Conservation (phyloP, 2,888 invertebrate genomes). For the Eucriotettix oculatus region DNA sequence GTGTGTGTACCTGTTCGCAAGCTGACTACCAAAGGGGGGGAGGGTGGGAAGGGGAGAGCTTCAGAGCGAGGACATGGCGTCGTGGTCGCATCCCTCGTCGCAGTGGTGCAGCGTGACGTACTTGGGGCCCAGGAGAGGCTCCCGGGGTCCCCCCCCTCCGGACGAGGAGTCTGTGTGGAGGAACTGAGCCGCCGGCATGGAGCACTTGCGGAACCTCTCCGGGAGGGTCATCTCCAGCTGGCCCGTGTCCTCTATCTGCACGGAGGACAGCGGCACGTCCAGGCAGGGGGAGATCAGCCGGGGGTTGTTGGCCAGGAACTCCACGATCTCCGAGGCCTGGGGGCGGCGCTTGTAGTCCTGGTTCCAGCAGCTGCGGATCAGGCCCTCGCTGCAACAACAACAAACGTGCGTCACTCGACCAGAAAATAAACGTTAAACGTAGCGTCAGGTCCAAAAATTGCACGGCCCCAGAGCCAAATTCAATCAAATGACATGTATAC, state of each 20-base stretch:
- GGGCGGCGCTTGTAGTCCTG: slow-evolving; percentile 52
- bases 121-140: slow-evolving; percentile 7
- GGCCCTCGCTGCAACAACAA: slow-evolving; percentile 42
- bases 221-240: slow-evolving; percentile 36
- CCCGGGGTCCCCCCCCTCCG: slow-evolving; percentile 4
- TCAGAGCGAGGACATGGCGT: too few relatives aligned
- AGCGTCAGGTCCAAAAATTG: too few relatives aligned
- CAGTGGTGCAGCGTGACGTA: not conserved
- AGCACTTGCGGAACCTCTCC: slow-evolving; percentile 28
- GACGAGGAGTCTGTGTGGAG: not conserved
- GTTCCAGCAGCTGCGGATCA: slow-evolving; percentile 69
- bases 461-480: too few relatives aligned
- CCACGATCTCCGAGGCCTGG: slow-evolving; percentile 61
- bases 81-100: too few relatives aligned
- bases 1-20: too few relatives aligned
- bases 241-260: slow-evolving; percentile 48
- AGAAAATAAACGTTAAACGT: too few relatives aligned
- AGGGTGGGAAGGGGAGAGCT: too few relatives aligned
- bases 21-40: too few relatives aligned
- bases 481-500: too few relatives aligned
- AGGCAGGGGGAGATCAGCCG: slow-evolving; percentile 61
- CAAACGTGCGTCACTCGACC: too few relatives aligned
- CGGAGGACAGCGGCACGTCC: slow-evolving; percentile 56
- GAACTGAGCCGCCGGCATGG: slow-evolving; percentile 16
- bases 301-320: slow-evolving; percentile 60